A percentile compares a stretch with the other conserved stretches of the same genome.
phyloP scores from a whole-genome alignment of 2,113 vertebrate species.

The Channa argus region DNA sequence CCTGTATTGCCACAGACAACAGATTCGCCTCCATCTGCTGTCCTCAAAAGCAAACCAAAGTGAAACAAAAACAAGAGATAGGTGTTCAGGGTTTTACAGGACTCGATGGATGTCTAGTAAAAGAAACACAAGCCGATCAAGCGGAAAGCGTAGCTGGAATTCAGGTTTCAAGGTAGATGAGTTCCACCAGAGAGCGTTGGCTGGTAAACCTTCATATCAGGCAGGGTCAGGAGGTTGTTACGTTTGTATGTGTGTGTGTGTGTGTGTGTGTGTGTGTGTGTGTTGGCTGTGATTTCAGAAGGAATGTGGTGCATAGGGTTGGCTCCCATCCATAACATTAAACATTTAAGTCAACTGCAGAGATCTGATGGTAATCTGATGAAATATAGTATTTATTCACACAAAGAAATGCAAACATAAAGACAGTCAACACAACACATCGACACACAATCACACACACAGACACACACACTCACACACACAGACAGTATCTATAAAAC shows the following conservation, averaged over 20 bases:
- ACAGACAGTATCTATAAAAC: slow-evolving; percentile 66
- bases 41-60: slow-evolving; percentile 23
- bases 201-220: slow-evolving; percentile 66
- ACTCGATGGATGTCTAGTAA: slow-evolving; percentile 47
- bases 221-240: slow-evolving; percentile 56
- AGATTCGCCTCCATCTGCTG: not conserved
- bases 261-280: slow-evolving; percentile 13
- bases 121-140: slow-evolving; percentile 41
- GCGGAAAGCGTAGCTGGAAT: slow-evolving; percentile 23
- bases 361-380: slow-evolving; percentile 54
- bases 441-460: slow-evolving; percentile 19
- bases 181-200: slow-evolving; percentile 54
- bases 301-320: slow-evolving; percentile 6
- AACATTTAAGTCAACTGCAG: slow-evolving; percentile 55
- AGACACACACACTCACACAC: slow-evolving; percentile 49
- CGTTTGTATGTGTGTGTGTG: slow-evolving; percentile 4
- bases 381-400: slow-evolving; percentile 1
- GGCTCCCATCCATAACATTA: slow-evolving; percentile 57
- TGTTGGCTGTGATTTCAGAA: slow-evolving; percentile 40
- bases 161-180: slow-evolving; percentile 57
- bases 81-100: slow-evolving; percentile 34
- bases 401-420: too few species aligned
- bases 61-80: slow-evolving; percentile 28
- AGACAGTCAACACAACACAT: slow-evolving; percentile 16
- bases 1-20: not conserved